A percentile compares a stretch with the other conserved stretches of the same genome.
Conservation (phyloP, 2,797 vertebrate genomes). For the Lates japonicus region DNA sequence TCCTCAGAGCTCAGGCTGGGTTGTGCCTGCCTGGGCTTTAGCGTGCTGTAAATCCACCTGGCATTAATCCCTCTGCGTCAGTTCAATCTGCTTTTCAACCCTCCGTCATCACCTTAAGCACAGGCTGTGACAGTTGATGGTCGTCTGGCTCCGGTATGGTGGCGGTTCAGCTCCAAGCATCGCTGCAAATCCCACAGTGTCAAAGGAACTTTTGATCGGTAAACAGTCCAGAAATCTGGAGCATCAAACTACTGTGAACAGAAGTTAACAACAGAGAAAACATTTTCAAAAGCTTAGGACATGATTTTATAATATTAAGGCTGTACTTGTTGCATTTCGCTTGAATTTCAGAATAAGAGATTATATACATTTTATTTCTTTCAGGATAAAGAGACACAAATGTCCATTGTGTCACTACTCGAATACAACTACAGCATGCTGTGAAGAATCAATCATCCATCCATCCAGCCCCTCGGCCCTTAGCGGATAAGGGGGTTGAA, state of each 20-base stretch:
- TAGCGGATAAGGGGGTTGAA: too few relatives aligned
- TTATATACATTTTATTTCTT: neutral
- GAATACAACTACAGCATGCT: neutral
- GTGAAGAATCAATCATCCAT: too few relatives aligned
- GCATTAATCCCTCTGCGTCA: constrained; percentile 60
- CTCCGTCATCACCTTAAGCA: constrained; percentile 27
- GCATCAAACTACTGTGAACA: neutral
- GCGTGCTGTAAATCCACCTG: constrained; percentile 54
- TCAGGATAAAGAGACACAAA: neutral
- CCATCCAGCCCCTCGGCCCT: too few relatives aligned
- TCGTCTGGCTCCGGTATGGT: neutral
- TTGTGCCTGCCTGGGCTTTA: constrained; percentile 16
- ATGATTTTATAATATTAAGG: neutral
- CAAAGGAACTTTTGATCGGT: too few relatives aligned
- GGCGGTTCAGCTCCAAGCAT: neutral
- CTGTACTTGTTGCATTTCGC: neutral
- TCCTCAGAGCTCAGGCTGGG: constrained; percentile 15
- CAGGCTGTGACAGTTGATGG: constrained; percentile 4
- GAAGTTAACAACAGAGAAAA: neutral
- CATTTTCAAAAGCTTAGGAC: too few relatives aligned
- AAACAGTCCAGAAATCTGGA: neutral
- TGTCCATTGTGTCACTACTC: neutral
- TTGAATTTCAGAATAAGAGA: neutral
- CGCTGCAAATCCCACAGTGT: neutral
- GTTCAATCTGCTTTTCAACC: constrained; percentile 51